Conservation (phyloP, 2,797 vertebrate genomes). For the Pseudochirops corinnae region DNA sequence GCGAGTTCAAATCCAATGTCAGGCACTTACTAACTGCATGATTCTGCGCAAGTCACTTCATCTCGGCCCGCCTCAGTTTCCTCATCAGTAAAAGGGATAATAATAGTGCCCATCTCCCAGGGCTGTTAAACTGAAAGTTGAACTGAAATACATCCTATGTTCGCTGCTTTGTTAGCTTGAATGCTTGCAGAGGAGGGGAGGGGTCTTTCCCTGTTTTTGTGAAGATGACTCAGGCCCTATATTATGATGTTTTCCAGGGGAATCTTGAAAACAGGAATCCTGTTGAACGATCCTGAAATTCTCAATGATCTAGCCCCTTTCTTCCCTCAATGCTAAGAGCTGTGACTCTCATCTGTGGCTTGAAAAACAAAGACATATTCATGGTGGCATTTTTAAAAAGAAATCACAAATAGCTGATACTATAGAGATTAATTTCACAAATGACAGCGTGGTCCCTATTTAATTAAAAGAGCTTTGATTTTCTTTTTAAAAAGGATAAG, state of each 20-base stretch:
- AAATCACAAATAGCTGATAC: neutral
- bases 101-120: neutral
- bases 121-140: neutral
- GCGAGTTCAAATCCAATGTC: neutral
- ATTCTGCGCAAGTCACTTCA: neutral
- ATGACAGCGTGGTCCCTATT: neutral
- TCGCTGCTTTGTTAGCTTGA: neutral
- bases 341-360: neutral
- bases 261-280: neutral
- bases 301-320: neutral
- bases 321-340: neutral
- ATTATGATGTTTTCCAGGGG: neutral
- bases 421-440: neutral
- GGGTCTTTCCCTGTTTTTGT: neutral
- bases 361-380: neutral
- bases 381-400: neutral
- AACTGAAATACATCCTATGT: neutral
- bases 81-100: neutral
- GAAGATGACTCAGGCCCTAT: neutral
- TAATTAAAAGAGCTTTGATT: neutral
- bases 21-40: neutral
- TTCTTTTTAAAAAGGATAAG: neutral
- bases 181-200: neutral
- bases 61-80: neutral
- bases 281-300: neutral